Evolutionary conservation across 2,797 vertebrate species (phyloP).

Genomic region (Mormyrops attenuatus): DNA sequence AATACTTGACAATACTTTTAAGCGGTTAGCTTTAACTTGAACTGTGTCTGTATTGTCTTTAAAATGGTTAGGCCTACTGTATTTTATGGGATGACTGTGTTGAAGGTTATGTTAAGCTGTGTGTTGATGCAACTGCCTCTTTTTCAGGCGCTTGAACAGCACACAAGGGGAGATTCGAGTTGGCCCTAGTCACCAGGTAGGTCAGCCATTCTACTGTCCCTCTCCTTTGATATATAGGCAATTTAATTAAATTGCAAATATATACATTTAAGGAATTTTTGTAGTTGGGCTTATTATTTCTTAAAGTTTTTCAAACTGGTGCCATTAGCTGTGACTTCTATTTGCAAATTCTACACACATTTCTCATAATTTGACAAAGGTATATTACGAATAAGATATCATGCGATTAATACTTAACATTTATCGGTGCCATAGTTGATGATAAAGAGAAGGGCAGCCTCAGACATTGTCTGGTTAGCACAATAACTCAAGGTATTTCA

Average conservation of each 20-base stretch:
- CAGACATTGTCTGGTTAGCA: background rate
- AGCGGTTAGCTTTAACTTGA: background rate
- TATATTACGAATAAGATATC: background rate
- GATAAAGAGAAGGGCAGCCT: background rate
- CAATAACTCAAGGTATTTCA: background rate
- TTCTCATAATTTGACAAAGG: background rate
- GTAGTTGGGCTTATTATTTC: background rate
- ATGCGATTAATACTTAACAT: background rate
- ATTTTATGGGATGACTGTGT: background rate
- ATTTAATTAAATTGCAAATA: background rate
- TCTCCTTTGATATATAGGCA: background rate
- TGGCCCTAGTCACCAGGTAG: constrained; percentile 95
- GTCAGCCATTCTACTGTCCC: constrained; percentile 10
- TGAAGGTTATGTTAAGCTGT: background rate
- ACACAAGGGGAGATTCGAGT: constrained; percentile 97
- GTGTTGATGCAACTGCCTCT: constrained; percentile 16
- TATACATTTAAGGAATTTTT: background rate
- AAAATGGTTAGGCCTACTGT: background rate
- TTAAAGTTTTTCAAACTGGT: background rate
- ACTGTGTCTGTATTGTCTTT: background rate
- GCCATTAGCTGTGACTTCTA: background rate
- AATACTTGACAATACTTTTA: background rate
- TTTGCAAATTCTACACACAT: background rate
- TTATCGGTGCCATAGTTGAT: background rate
- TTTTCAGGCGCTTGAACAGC: constrained; percentile 90